A percentile compares a stretch with the other conserved stretches of the same genome.
Evolutionary conservation across 35 echinoderm and acorn worm genomes (phyloP).

Genomic region (Ophioderma brevispina): DNA sequence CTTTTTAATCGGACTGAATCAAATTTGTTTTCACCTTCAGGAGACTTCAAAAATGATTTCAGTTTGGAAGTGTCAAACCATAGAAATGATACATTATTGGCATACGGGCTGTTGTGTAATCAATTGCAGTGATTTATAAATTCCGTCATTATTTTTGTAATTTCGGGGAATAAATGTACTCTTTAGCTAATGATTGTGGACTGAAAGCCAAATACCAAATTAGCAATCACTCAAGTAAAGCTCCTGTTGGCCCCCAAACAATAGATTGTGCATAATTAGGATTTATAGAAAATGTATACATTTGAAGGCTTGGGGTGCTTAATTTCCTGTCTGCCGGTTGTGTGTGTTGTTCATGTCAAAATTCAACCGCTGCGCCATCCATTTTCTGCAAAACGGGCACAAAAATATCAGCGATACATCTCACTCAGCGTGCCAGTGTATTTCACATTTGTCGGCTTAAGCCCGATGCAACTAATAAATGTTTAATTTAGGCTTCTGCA

Average conservation of each 20-base stretch:
- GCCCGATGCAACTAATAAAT: neutral
- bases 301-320: neutral
- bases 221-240: neutral
- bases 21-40: neutral
- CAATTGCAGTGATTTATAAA: neutral
- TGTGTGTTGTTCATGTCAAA: conserved; percentile 10
- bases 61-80: neutral
- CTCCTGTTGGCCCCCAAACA: neutral
- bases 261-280: conserved; percentile 10
- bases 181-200: neutral
- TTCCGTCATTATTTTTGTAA: neutral
- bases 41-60: neutral
- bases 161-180: neutral
- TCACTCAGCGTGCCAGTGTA: neutral
- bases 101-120: neutral
- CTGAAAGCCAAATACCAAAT: neutral
- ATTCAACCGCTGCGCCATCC: neutral
- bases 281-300: conserved; percentile 15
- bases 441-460: neutral
- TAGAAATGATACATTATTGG: neutral
- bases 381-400: neutral
- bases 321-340: neutral
- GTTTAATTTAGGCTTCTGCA: conserved; percentile 2
- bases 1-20: neutral
- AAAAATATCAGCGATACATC: neutral